Base-by-base conservation (phyloP, 2,888 invertebrate species). In the Charanyca ferruginea region DNA sequence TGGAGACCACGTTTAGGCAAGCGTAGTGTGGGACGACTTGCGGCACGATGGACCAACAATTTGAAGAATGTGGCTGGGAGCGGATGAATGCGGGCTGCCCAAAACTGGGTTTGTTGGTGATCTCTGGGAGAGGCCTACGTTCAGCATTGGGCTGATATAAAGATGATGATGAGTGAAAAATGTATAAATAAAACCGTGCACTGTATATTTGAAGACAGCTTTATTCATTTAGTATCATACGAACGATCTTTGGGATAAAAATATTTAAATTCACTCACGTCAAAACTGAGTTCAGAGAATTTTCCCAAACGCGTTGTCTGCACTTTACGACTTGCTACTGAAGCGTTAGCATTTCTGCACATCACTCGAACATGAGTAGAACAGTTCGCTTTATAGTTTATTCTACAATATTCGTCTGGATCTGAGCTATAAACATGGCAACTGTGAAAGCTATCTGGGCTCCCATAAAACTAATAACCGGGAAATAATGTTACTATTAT, bases 361-460 rank as follows among this genome's bases (percentile, higher is more conserved):
- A 66, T 54, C 47, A 66, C 28, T 38, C 13, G 44, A 44, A 44
- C 42, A 49, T 23, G 38, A 54, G 38, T 9, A 8, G 13, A 38
- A 18, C 28, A 28, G 48, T 48, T 38, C 20, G 32, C 9, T 66
- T 69, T 74, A 69, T 38, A 44, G 23, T 73, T 66, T 48, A 22
- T 48, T 44, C 44, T 55, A 23, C 42, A 51, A 49, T 44, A 54
- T 73, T 44, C 48, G n/a, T 45, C 44, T 53, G 22, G 7, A 65
- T 25, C 23, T 25, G 3, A 52, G 41, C 73, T 65, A 73, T 73
- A 68, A 73, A 73, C 20, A 3, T 28, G 28, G n/a, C n/a, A n/a
- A 22, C 2, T 16, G 11, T 6, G 20, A 41, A 51, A 32, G 8
- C 9, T 72, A 47, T 20, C 23, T 41, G 20, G 25, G 41, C 25